These are phyloP conservation scores for Rhodeus uyekii DNA, from an alignment of 2,797 vertebrate species.

Conservation along the genomic window DNA sequence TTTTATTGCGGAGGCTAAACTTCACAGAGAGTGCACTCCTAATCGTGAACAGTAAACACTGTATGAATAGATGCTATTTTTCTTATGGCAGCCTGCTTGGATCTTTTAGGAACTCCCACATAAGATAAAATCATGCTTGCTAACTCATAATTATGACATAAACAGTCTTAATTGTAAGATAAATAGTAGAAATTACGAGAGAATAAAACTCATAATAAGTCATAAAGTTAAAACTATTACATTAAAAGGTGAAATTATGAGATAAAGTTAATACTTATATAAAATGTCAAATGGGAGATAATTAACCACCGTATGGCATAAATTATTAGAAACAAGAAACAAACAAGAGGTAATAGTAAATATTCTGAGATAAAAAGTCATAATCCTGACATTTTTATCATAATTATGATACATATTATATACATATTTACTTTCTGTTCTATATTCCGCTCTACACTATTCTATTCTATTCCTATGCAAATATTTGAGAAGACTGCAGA, in stretches of 20 bases:
- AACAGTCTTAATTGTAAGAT: neutral
- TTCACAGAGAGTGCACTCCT: conserved; percentile 1
- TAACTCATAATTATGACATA: neutral
- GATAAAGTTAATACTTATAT: too few species aligned
- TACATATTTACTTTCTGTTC: too few species aligned
- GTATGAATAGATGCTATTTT: conserved; percentile 23
- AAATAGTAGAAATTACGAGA: neutral
- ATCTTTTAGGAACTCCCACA: neutral
- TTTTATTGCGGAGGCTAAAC: neutral
- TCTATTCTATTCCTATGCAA: neutral
- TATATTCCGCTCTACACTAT: too few species aligned
- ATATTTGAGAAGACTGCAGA: neutral
- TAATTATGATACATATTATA: too few species aligned
- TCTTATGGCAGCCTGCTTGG: conserved; percentile 6
- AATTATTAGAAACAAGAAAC: neutral
- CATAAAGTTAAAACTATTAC: neutral
- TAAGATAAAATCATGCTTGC: neutral
- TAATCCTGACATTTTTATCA: neutral
- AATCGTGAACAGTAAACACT: conserved; percentile 33
- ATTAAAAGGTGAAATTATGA: too few species aligned
- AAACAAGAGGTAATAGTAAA: too few species aligned
- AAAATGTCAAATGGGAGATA: too few species aligned
- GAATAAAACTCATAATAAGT: neutral
- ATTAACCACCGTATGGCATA: too few species aligned
- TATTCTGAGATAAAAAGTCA: neutral